These are phyloP conservation scores for Trididemnum miniatum DNA, from an alignment of 23 tunicate genomes.

Conservation along the genomic window DNA sequence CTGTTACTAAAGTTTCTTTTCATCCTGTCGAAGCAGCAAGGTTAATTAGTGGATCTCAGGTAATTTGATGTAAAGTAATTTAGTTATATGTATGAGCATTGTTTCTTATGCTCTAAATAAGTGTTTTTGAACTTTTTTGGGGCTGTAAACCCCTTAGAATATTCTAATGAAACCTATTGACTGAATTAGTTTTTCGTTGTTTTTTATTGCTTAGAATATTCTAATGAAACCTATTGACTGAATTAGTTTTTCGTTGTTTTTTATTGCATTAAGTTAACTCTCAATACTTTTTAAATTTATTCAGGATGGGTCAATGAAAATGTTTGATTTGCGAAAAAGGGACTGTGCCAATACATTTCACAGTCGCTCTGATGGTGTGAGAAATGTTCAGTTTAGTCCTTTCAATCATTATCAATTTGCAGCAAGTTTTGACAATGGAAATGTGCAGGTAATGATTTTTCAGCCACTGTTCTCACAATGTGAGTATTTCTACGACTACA, in stretches of 20 bases:
- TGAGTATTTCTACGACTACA: too few relatives aligned
- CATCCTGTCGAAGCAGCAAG: conserved; percentile 48
- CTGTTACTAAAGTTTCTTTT: conserved; percentile 67
- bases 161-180: too few relatives aligned
- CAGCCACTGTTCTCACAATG: too few relatives aligned
- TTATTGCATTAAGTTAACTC: too few relatives aligned
- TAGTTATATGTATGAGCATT: background rate
- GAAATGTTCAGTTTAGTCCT: conserved; percentile 81
- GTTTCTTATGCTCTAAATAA: background rate
- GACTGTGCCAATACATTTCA: conserved; percentile 45
- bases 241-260: too few relatives aligned
- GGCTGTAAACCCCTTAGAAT: too few relatives aligned
- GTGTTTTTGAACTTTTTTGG: background rate
- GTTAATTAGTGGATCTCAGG: conserved; percentile 83
- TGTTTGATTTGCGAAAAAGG: conserved; percentile 80
- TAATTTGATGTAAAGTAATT: too few relatives aligned
- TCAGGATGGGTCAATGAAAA: conserved; percentile 72
- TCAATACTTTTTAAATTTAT: too few relatives aligned
- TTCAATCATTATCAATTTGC: conserved; percentile 70
- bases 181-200: too few relatives aligned
- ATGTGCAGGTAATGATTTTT: conserved; percentile 51
- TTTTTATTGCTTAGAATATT: too few relatives aligned
- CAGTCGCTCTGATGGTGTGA: conserved; percentile 67
- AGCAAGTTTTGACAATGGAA: conserved; percentile 78
- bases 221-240: too few relatives aligned